Conservation (phyloP, 2,113 vertebrate species). For the Cariama cristata region DNA sequence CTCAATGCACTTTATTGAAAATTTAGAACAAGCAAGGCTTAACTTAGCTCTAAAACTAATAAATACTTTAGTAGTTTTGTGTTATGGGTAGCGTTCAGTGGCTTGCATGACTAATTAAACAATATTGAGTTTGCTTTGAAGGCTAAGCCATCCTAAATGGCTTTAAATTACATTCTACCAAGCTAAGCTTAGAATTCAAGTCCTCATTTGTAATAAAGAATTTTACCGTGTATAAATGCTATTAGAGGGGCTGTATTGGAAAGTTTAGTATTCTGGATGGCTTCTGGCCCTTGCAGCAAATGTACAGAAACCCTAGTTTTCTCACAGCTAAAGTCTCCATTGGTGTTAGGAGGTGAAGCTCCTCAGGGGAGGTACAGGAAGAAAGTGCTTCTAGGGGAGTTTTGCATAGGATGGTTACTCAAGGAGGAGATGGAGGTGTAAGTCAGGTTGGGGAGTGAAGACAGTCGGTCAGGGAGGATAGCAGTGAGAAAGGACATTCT, state of each 20-base stretch:
- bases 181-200: slow-evolving; percentile 74
- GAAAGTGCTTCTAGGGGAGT: background rate
- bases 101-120: slow-evolving; percentile 76
- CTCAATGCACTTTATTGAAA: slow-evolving; percentile 66
- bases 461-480: background rate
- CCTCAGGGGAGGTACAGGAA: background rate
- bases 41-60: slow-evolving; percentile 69
- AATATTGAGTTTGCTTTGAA: slow-evolving; percentile 76
- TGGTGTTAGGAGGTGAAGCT: background rate
- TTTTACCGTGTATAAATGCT: slow-evolving; percentile 61
- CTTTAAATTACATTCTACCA: slow-evolving; percentile 75
- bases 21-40: slow-evolving; percentile 59
- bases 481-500: background rate
- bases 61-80: slow-evolving; percentile 65
- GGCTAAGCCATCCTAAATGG: slow-evolving; percentile 73
- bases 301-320: background rate
- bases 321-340: background rate
- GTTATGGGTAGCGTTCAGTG: slow-evolving; percentile 60
- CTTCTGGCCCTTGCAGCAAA: background rate
- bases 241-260: slow-evolving; percentile 10
- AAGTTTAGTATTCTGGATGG: slow-evolving; percentile 27
- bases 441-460: background rate
- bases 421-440: accelerated
- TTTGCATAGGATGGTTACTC: background rate
- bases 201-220: slow-evolving; percentile 68